Evolutionary conservation across 2,113 vertebrate genomes (phyloP), one percentile per base, ranked within the genome.

Genomic region (Corythoichthys intestinalis): DNA sequence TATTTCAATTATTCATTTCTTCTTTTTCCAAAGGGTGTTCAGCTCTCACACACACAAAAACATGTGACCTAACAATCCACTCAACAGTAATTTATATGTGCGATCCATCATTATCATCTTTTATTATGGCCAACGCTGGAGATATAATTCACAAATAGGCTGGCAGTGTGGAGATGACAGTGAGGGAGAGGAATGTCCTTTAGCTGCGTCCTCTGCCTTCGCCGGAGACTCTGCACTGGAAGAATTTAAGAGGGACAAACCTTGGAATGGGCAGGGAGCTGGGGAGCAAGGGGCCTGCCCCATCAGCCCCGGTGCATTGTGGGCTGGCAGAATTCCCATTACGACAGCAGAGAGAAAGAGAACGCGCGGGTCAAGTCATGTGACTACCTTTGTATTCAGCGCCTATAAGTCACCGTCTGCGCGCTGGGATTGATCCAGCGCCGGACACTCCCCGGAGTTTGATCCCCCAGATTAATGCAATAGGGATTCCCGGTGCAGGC

Each of bases 351-450:
- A 70, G 63, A 67, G 64, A 72, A 72, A 65, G 76, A 78, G 90
- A 90, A 90, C 87, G 90, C 92, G 71, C 83, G 86, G 72, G 83
- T 87, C 82, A 76, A 80, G 86, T 93, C 95, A 96, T 86, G 76
- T 97, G 95, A 89, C 77, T 88, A 87, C 90, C 93, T 95, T 96
- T 97, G 94, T 97, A 96, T 96, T 94, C 94, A 75, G 89, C 74
- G 70, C 92, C 89, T 92, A 97, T 98, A 96, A 98, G 86, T 97
- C 95, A 97, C 90, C 91, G 94, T 93, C 92, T 77, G 76, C 84
- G 84, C 76, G 65, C 80, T 80, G 84, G 91, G 91, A 94, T 93
- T 93, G 93, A 96, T 94, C 93, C 92, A 89, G 85, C 92, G 90
- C 88, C 74, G 81, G 89, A 93, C 85, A 79, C 87, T 95, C 93